Percentiles rank a stretch among this genome's conserved stretches.
Evolutionary conservation across 1,140 invertebrate genomes (phyloP).

Genomic region (Cotesia chilonis): DNA sequence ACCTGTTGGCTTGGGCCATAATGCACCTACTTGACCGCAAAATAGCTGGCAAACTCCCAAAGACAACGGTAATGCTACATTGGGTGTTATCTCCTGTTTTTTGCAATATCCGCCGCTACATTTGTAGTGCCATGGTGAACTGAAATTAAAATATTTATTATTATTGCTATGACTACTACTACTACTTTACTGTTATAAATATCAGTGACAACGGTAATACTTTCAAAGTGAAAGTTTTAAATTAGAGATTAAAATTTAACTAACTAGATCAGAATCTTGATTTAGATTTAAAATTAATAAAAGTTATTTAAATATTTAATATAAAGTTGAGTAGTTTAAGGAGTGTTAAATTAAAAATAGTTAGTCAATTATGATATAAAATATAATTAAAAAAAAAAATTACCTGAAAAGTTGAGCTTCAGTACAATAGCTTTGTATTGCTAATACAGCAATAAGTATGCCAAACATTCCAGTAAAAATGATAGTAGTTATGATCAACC

Average conservation of each 20-base stretch:
- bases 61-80: constrained; percentile 44
- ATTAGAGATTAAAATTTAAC: constrained; percentile 1
- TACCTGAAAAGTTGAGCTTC: constrained; percentile 40
- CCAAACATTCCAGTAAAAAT: constrained; percentile 46
- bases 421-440: constrained; percentile 29
- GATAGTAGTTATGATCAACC: constrained; percentile 36
- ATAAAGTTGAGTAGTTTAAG: too few species aligned
- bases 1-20: constrained; percentile 80
- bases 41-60: constrained; percentile 58
- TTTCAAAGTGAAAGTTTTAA: constrained; percentile 10
- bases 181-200: constrained; percentile 8
- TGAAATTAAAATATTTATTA: constrained; percentile 29
- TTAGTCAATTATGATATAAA: too few species aligned
- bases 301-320: too few species aligned
- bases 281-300: background rate
- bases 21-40: constrained; percentile 64
- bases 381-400: constrained; percentile 18
- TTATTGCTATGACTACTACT: background rate
- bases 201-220: constrained; percentile 1
- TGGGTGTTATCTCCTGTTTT: constrained; percentile 51
- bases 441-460: constrained; percentile 38
- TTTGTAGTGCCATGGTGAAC: constrained; percentile 59
- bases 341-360: too few species aligned
- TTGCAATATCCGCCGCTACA: constrained; percentile 55
- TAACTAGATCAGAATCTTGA: background rate